A percentile compares a stretch with the other conserved stretches of the same genome.
These are phyloP conservation scores for Zoanthus solanderi DNA, from an alignment of 92 coral and sea anemone species.

Conservation along the genomic window DNA sequence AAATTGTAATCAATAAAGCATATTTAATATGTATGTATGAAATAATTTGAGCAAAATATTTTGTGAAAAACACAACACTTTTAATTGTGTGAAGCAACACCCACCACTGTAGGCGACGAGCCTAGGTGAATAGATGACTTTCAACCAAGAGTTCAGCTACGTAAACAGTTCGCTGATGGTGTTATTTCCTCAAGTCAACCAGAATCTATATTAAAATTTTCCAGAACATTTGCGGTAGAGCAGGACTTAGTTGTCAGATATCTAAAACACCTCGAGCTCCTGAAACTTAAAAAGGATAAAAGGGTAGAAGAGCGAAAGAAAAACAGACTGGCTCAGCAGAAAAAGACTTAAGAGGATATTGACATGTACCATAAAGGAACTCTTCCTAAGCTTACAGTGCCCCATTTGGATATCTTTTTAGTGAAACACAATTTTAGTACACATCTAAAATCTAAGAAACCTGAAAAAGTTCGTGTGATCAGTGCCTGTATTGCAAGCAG, in stretches of 20 bases:
- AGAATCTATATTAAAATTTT: not conserved
- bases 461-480: not conserved
- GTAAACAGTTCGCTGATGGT: not conserved
- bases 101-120: not conserved
- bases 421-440: not conserved
- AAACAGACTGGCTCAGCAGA: not conserved
- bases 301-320: not conserved
- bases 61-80: too few species aligned
- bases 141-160: not conserved
- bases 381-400: not conserved
- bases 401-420: not conserved
- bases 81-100: constrained; percentile 1
- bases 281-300: not conserved
- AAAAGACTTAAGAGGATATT: not conserved
- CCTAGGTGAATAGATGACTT: not conserved
- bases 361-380: too few species aligned
- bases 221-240: constrained; percentile 6
- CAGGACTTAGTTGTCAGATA: not conserved
- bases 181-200: not conserved
- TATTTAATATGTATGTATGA: too few species aligned
- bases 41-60: too few species aligned
- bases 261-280: constrained; percentile 6
- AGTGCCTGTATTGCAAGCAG: not conserved
- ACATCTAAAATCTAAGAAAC: not conserved
- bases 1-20: too few species aligned